Base-by-base conservation (phyloP, 2,113 vertebrate genomes). In the Bucco capensis region DNA sequence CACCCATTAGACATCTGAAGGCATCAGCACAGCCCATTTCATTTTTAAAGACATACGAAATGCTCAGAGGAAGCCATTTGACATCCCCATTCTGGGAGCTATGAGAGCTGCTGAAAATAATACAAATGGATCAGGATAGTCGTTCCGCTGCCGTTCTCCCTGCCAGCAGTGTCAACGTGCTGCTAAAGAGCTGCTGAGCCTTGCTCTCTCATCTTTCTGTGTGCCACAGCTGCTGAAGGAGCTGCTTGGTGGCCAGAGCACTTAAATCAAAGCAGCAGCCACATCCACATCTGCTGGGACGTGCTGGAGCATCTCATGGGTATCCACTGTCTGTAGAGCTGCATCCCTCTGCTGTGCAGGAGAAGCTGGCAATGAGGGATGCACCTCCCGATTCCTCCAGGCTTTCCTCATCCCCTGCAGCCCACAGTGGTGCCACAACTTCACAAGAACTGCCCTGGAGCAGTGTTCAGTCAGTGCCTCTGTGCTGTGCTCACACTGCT, bases 1-100 rank as follows among this genome's bases (percentile, higher is more conserved):
- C 83, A 54, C 83, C 93, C 94, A 84, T 96, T 81, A 94, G 90
- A 90, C 88, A 83, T 86, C 88, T 69, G 93, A 92, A 94, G 94
- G 51, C 51, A 64, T 75, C 56, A 69, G 91, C 77, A 71, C 60
- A 77, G 61, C 84, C 88, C 82, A 83, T 90, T 89, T 83, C 77
- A 64, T 73, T 79, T 49, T 88, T 91, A 62, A 14, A 86, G 66
- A 28, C 28, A 7, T 73, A 70, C 66, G 40, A 51, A 80, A 74
- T 46, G 86, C 57, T 76, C 3, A 14, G 81, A 86, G 78, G 65
- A 54, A 86, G 65, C 58, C 86, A 51, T 66, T 56, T 88, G 83
- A 93, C 94, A 95, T 81, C 80, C 86, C 84, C 73, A 50, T 79
- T 82, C 79, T 15, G 24, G 83, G 77, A 86, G 65, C 75, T 31